Conservation (phyloP, 2,113 vertebrate species). For the Ochotona curzoniae region DNA sequence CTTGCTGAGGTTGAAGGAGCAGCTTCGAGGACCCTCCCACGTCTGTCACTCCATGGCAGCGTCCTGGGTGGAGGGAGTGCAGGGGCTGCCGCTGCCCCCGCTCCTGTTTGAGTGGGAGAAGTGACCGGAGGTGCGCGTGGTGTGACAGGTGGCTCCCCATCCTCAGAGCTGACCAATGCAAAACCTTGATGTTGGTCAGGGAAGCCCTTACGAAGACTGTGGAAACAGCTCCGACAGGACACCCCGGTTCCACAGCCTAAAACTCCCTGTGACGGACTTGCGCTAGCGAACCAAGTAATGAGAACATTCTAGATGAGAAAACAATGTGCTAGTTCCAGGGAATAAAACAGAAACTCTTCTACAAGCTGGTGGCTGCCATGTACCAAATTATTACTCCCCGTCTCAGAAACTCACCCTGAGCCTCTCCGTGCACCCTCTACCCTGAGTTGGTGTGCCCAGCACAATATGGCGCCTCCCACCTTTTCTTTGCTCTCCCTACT, state of each 20-base stretch:
- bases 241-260: background rate
- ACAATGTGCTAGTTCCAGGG: background rate
- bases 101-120: background rate
- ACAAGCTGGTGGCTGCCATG: background rate
- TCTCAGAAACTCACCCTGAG: background rate
- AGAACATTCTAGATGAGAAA: background rate
- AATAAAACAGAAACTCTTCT: background rate
- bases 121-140: background rate
- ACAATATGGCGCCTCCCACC: background rate
- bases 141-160: background rate
- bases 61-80: background rate
- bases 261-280: background rate
- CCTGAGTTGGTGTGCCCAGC: background rate
- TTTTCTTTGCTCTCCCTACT: background rate
- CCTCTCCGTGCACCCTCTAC: background rate
- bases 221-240: background rate
- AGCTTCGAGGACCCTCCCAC: background rate
- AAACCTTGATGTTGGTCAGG: background rate
- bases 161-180: background rate
- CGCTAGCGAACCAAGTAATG: background rate
- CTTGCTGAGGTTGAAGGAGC: background rate
- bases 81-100: background rate
- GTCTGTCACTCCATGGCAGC: background rate
- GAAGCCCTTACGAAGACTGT: background rate
- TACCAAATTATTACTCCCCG: background rate